Conservation (phyloP, 2,888 invertebrate genomes). For the Phyto melanocephala region DNA sequence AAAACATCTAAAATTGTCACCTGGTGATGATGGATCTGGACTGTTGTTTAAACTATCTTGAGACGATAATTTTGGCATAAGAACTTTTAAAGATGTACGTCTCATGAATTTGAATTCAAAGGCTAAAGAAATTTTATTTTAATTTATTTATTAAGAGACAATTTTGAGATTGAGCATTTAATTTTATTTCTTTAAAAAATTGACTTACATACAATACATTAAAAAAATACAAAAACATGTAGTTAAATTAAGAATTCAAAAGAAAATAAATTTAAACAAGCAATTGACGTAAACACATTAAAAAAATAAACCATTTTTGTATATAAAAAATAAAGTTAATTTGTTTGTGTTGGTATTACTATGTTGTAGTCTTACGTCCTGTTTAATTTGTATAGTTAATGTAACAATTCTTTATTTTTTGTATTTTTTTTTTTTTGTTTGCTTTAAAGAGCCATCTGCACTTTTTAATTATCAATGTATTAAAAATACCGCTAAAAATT, state of each 20-base stretch:
- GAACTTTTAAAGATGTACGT: slow-evolving; percentile 79
- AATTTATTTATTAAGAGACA: slow-evolving; percentile 25
- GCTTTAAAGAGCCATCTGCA: no score
- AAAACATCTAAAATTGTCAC: slow-evolving; percentile 73
- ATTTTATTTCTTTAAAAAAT: slow-evolving; percentile 19
- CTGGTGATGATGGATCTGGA: slow-evolving; percentile 81
- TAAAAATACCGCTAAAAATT: no score
- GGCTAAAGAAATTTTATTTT: slow-evolving; percentile 67
- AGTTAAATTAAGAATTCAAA: slow-evolving; percentile 24
- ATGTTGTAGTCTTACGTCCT: slow-evolving; percentile 21
- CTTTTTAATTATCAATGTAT: no score
- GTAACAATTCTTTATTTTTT: no score
- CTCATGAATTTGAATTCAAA: slow-evolving; percentile 78
- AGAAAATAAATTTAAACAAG: slow-evolving; percentile 24
- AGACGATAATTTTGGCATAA: slow-evolving; percentile 81
- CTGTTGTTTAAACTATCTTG: slow-evolving; percentile 82
- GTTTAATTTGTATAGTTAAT: no score
- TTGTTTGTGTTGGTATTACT: slow-evolving; percentile 32
- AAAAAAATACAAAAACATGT: no score
- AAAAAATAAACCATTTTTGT: slow-evolving; percentile 6
- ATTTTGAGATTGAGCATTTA: slow-evolving; percentile 20
- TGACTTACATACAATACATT: slow-evolving; percentile 6
- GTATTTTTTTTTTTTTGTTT: no score
- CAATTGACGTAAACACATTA: slow-evolving; percentile 31
- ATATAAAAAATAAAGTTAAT: slow-evolving; percentile 6